A percentile compares a stretch with the other conserved stretches of the same genome.
These are phyloP conservation scores for Hylomyscus alleni DNA, from an alignment of 2,797 vertebrate genomes.

Conservation along the genomic window DNA sequence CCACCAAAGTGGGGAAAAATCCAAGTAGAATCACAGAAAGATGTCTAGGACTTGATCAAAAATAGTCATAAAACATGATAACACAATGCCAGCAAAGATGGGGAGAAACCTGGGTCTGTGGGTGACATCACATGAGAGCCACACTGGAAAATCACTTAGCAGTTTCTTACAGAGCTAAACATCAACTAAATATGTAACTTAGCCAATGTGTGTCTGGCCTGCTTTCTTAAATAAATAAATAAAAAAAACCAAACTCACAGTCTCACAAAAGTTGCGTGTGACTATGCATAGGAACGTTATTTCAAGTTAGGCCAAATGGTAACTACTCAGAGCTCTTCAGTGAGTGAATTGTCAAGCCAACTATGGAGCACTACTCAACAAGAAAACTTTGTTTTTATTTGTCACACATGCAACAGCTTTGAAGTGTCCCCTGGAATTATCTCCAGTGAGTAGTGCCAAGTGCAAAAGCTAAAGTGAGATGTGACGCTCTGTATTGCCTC, in stretches of 20 bases:
- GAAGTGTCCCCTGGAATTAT: background rate
- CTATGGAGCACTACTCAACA: background rate
- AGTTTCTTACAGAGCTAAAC: background rate
- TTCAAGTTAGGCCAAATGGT: background rate
- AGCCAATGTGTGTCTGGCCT: background rate
- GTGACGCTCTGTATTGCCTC: background rate
- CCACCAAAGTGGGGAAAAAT: background rate
- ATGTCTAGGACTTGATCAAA: background rate
- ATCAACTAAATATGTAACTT: background rate
- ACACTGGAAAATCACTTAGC: background rate
- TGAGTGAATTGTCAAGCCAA: background rate
- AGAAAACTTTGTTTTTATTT: background rate
- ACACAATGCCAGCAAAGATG: background rate
- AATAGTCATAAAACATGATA: background rate
- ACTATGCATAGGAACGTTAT: background rate
- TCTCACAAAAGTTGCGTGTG: background rate
- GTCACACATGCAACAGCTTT: background rate
- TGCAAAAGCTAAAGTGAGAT: background rate
- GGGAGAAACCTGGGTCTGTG: background rate
- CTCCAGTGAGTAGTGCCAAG: background rate
- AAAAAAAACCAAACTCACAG: no score
- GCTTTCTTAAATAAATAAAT: constrained; percentile 19
- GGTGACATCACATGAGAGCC: background rate
- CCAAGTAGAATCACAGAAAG: constrained; percentile 10
- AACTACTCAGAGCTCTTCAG: background rate